Conservation (phyloP, 2,888 invertebrate species). For the Ichneumoninae sp. region DNA sequence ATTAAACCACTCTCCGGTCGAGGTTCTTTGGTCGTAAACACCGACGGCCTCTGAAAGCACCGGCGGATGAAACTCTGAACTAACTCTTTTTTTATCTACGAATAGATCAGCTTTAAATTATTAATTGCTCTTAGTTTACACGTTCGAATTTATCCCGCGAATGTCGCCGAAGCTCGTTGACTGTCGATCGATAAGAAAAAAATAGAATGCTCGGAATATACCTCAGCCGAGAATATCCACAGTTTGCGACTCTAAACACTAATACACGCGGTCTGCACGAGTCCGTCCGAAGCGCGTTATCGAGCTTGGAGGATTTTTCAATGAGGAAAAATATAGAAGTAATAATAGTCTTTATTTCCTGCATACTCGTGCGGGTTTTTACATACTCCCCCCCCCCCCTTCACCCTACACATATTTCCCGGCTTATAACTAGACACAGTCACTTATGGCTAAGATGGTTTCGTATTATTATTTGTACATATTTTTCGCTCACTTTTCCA, state of each 20-base stretch:
- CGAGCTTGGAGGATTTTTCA: too few species aligned
- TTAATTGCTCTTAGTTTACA: background rate
- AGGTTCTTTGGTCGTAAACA: constrained; percentile 10
- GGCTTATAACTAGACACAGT: too few species aligned
- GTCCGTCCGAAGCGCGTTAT: too few species aligned
- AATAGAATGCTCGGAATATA: background rate
- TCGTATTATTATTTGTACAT: too few species aligned
- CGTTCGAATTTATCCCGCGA: background rate
- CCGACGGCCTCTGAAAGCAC: background rate
- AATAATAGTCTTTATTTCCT: too few species aligned
- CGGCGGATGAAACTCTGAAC: background rate
- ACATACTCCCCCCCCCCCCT: too few species aligned
- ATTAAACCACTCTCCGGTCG: constrained; percentile 10
- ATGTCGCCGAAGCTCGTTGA: background rate
- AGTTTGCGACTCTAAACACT: background rate
- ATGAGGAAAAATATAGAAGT: too few species aligned
- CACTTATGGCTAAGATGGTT: background rate
- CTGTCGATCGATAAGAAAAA: background rate
- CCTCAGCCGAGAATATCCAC: background rate
- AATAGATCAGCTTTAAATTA: background rate
- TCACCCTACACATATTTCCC: too few species aligned
- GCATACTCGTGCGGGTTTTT: too few species aligned
- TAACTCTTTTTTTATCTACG: background rate
- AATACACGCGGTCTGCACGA: too few species aligned
- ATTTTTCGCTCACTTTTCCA: too few species aligned